Evolutionary conservation across 2,888 invertebrate species (phyloP).

Genomic region (Coleophora deauratella): DNA sequence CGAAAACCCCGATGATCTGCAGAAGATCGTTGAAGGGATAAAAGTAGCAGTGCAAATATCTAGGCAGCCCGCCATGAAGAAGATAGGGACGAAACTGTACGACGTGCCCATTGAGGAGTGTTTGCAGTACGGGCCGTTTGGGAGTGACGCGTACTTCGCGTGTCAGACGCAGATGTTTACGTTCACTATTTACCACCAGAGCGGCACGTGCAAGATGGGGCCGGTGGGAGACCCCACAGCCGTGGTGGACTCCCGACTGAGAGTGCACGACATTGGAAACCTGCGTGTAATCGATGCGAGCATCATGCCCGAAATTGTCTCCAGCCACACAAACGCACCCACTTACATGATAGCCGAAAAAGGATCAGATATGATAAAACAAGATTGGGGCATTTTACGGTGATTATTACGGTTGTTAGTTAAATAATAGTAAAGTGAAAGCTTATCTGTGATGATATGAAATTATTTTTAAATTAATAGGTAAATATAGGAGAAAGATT

Average conservation of each 20-base stretch:
- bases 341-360: conserved; percentile 89
- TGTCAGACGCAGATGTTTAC: conserved; percentile 79
- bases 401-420: background rate
- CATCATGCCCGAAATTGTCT: conserved; percentile 84
- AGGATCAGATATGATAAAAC: conserved; percentile 80
- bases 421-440: background rate
- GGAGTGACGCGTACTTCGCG: conserved; percentile 79
- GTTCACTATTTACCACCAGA: conserved; percentile 81
- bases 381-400: conserved; percentile 53
- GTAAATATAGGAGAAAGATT: too few relatives aligned
- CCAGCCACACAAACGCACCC: conserved; percentile 85
- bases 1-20: conserved; percentile 74
- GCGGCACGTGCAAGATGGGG: conserved; percentile 81
- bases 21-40: conserved; percentile 78
- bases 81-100: conserved; percentile 74
- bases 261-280: conserved; percentile 78
- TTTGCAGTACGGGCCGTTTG: conserved; percentile 65
- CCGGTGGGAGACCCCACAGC: conserved; percentile 67
- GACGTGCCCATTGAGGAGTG: conserved; percentile 76
- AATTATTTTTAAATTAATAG: too few relatives aligned
- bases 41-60: conserved; percentile 74
- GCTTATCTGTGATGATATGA: too few relatives aligned
- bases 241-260: conserved; percentile 77
- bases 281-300: conserved; percentile 86
- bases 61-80: conserved; percentile 72